A percentile compares a stretch with the other conserved stretches of the same genome.
Evolutionary conservation across 1,140 invertebrate genomes (phyloP).

Genomic region (Olivierus martensii): DNA sequence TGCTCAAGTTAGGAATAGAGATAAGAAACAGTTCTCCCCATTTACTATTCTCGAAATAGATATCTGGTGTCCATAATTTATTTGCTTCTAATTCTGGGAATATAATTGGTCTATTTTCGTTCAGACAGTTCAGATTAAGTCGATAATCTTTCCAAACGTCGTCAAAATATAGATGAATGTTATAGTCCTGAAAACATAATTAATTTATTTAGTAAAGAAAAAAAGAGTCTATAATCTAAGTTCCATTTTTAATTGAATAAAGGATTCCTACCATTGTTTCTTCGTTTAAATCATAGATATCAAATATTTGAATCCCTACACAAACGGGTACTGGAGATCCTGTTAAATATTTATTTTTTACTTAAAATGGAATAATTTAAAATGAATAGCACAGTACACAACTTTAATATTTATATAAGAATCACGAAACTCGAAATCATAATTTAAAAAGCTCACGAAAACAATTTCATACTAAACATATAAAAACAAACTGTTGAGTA

Average conservation of each 20-base stretch:
- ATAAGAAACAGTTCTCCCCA: slow-evolving; percentile 9
- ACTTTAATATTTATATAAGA: too few relatives aligned
- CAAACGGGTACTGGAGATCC: too few relatives aligned
- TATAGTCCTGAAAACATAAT: slow-evolving; percentile 9
- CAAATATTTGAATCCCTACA: background rate
- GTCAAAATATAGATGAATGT: slow-evolving; percentile 7
- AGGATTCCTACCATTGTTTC: background rate
- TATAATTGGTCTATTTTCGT: background rate
- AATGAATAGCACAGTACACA: too few relatives aligned
- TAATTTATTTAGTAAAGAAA: too few relatives aligned
- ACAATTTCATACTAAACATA: too few relatives aligned
- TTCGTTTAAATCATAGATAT: background rate
- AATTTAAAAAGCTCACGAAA: too few relatives aligned
- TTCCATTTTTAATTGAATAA: too few relatives aligned
- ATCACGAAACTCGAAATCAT: too few relatives aligned
- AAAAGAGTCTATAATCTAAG: too few relatives aligned
- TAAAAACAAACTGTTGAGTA: too few relatives aligned
- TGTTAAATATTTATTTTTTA: too few relatives aligned
- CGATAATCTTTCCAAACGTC: slow-evolving; percentile 11
- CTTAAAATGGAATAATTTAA: too few relatives aligned
- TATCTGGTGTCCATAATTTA: slow-evolving; percentile 7
- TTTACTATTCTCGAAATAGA: slow-evolving; percentile 15
- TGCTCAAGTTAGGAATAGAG: slow-evolving; percentile 6
- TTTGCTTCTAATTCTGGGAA: background rate
- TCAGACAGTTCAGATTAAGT: background rate